Evolutionary conservation across 2,113 vertebrate genomes (phyloP), one percentile per base, ranked within the genome.

Genomic region (Hyperopisus bebe): DNA sequence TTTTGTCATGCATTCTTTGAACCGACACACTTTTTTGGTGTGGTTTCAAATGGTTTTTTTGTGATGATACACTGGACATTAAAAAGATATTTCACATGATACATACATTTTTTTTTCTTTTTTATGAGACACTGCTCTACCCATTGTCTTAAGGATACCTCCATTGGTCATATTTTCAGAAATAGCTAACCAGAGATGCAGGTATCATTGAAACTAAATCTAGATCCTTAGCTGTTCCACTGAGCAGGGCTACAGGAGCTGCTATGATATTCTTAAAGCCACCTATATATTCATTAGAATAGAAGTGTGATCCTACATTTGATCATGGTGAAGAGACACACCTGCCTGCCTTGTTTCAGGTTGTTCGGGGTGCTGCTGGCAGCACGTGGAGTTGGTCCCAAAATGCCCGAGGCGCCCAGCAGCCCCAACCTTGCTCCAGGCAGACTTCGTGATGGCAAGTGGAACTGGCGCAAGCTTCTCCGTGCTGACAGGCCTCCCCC

Each of bases 271-370:
- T 48, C 27, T 35, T 86, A 31, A 51, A 50, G 46, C 27, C 24
- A 46, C n/a, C 83, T 48, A 50, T 50, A 50, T n/a, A n/a, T 86
- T 48, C n/a, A n/a, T 13, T 46, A 47, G 21, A 24, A 83, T n/a
- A 42, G 19, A 77, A 80, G 31, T 13, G 15, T 10, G 15, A 77
- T 39, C 21, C 77, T 88, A 39, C 21, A 51, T 42, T 74, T 46
- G 48, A 62, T 27, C 11, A 19, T 19, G n/a, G 42, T n/a, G 24
- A 48, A 87, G 50, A 46, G 0, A 95, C 97, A 89, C 88, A 99
- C 98, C 97, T 99, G 98, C 94, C 98, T 96, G 90, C 97, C 97
- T 91, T 97, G 98, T 90, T 99, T 99, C 94, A 97, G 96, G 91
- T 98, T 96, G 46, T 97, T 96, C 5, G 98, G 97, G 50, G 97